A percentile compares a stretch with the other conserved stretches of the same genome.
These are phyloP conservation scores for Laspeyria flexula DNA, from an alignment of 2,888 invertebrate genomes.

Conservation along the genomic window DNA sequence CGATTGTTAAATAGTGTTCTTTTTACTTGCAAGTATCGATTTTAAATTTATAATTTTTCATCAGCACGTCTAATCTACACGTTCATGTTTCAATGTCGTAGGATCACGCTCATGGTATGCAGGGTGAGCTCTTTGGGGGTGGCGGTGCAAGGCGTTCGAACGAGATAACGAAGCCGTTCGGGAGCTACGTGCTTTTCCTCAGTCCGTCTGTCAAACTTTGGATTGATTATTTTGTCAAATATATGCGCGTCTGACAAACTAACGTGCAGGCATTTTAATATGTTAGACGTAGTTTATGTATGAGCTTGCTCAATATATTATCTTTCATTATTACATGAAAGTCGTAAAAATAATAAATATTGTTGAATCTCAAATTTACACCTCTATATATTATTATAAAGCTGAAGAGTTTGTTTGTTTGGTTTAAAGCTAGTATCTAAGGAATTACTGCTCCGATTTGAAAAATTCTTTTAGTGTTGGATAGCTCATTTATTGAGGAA, in stretches of 20 bases:
- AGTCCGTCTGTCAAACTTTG: conserved; percentile 67
- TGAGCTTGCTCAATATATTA: too few species aligned
- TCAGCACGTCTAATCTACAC: conserved; percentile 28
- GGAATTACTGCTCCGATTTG: too few species aligned
- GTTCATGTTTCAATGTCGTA: conserved; percentile 31
- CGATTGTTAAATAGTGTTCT: too few species aligned
- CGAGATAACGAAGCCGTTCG: conserved; percentile 69
- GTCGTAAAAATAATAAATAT: too few species aligned
- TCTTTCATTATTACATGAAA: too few species aligned
- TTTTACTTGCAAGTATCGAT: not conserved
- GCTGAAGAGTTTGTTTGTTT: too few species aligned
- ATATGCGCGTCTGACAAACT: conserved; percentile 25
- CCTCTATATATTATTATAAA: too few species aligned
- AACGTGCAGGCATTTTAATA: not conserved
- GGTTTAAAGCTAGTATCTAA: too few species aligned
- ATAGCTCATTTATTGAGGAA: too few species aligned
- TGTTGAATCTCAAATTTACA: too few species aligned
- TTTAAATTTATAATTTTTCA: not conserved
- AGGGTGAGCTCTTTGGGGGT: conserved; percentile 39
- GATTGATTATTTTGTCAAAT: conserved; percentile 71
- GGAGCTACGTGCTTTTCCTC: conserved; percentile 63
- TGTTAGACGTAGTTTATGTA: too few species aligned
- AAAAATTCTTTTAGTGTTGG: too few species aligned
- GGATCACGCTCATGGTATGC: conserved; percentile 41
- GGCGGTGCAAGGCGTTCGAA: conserved; percentile 49